These are phyloP conservation scores for Cotesia typhae DNA, from an alignment of 1,140 invertebrate genomes.

Conservation along the genomic window DNA sequence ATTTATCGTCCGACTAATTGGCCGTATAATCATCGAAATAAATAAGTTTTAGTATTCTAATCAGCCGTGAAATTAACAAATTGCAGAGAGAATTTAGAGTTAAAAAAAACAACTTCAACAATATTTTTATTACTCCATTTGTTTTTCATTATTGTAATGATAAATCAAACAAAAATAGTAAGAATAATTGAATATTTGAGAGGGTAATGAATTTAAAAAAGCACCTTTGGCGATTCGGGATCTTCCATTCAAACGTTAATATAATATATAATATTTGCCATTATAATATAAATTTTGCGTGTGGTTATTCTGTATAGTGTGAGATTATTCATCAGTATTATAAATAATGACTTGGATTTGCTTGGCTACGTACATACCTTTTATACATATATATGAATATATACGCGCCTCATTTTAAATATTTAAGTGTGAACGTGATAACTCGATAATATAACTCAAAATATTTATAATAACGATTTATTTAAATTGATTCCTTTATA, in stretches of 20 bases:
- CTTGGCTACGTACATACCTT: background rate
- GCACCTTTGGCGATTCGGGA: constrained; percentile 38
- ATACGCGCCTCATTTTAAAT: constrained; percentile 20
- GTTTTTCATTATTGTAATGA: constrained; percentile 32
- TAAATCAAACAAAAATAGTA: constrained; percentile 48
- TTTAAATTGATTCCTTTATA: constrained; percentile 22
- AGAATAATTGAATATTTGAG: constrained; percentile 51
- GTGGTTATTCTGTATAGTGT: background rate
- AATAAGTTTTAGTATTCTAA: constrained; percentile 44
- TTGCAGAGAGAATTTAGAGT: constrained; percentile 20
- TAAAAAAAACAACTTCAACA: background rate
- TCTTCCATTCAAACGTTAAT: constrained; percentile 13
- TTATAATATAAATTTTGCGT: constrained; percentile 4
- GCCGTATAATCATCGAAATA: constrained; percentile 40
- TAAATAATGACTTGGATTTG: constrained; percentile 31
- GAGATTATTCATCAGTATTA: constrained; percentile 12
- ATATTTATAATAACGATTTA: constrained; percentile 27
- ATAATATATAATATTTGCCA: background rate
- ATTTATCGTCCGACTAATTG: constrained; percentile 36
- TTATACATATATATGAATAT: too few species aligned
- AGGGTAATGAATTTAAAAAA: constrained; percentile 49
- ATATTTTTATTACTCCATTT: background rate
- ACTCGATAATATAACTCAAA: constrained; percentile 29
- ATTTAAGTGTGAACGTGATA: constrained; percentile 37
- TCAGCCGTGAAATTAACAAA: constrained; percentile 49